Evolutionary conservation across 1,140 invertebrate species (phyloP).

Genomic region (Diabrotica undecimpunctata): DNA sequence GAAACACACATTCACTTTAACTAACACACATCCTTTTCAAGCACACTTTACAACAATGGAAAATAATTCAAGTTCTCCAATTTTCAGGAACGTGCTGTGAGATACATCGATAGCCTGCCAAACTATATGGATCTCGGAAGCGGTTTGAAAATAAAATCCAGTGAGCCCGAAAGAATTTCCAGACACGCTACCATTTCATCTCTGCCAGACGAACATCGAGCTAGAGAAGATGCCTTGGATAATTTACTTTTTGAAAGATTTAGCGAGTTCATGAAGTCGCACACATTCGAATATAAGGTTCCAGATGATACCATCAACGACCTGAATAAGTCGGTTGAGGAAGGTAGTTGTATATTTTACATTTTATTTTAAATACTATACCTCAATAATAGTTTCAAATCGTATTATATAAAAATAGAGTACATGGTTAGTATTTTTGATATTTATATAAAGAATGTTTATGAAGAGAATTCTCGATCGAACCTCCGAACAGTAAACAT

Average conservation of each 20-base stretch:
- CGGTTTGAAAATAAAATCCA: slow-evolving; percentile 65
- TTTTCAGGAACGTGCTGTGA: slow-evolving; percentile 62
- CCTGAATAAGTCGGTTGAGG: slow-evolving; percentile 61
- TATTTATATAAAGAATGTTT: too few species aligned
- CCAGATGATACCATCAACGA: slow-evolving; percentile 65
- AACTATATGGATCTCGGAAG: slow-evolving; percentile 60
- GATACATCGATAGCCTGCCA: slow-evolving; percentile 59
- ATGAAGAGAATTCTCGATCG: too few species aligned
- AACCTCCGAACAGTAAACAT: too few species aligned
- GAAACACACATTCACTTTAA: too few species aligned
- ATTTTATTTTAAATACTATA: background rate
- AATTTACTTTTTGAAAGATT: slow-evolving; percentile 70
- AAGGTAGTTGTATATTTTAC: slow-evolving; percentile 49
- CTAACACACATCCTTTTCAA: too few species aligned
- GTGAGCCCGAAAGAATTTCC: slow-evolving; percentile 39
- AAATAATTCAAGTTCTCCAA: background rate
- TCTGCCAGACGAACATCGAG: slow-evolving; percentile 64
- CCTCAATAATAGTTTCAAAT: background rate
- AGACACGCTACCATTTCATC: slow-evolving; percentile 51
- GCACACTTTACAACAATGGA: too few species aligned
- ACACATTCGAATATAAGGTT: slow-evolving; percentile 73
- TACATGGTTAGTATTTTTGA: too few species aligned
- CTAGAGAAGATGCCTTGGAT: slow-evolving; percentile 72
- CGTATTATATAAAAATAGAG: too few species aligned
- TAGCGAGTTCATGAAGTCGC: slow-evolving; percentile 70